A percentile compares a stretch with the other conserved stretches of the same genome.
These are phyloP conservation scores for Climacteris rufus DNA, from an alignment of 2,113 vertebrate genomes.

Conservation along the genomic window DNA sequence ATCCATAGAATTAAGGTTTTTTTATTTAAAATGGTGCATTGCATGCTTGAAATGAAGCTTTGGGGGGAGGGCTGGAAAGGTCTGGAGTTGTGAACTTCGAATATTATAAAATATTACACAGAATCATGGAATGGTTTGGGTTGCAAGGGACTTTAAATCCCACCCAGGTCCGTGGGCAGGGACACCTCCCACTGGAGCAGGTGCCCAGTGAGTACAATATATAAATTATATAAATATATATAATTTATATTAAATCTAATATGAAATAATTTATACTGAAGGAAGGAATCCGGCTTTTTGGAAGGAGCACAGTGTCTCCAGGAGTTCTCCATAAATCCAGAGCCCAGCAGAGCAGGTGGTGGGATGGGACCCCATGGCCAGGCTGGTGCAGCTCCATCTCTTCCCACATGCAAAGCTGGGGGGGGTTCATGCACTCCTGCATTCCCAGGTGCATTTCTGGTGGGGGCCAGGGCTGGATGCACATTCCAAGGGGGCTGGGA, in stretches of 20 bases:
- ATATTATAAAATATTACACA: not conserved
- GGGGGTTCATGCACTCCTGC: not conserved
- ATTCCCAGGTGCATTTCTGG: accelerated
- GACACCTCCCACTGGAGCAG: accelerated
- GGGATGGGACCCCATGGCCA: not conserved
- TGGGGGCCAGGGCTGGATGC: accelerated
- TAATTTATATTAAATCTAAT: not conserved
- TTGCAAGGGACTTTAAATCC: not conserved
- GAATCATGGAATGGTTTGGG: not conserved
- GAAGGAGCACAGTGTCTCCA: not conserved
- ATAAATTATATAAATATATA: not conserved
- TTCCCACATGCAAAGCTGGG: not conserved
- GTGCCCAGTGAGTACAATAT: accelerated
- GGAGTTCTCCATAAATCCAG: not conserved
- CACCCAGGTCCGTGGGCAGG: not conserved
- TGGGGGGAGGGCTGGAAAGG: not conserved
- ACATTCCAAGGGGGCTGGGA: not conserved
- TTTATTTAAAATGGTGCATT: not conserved
- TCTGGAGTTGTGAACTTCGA: not conserved
- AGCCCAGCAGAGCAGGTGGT: not conserved
- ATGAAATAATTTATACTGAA: not conserved
- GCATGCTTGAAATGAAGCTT: not conserved
- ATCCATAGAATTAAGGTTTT: not conserved
- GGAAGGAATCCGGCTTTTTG: not conserved
- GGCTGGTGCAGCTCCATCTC: not conserved